Percentiles rank a stretch among this genome's conserved stretches.
Evolutionary conservation across 2,113 vertebrate species (phyloP).

Genomic region (Octodon degus): DNA sequence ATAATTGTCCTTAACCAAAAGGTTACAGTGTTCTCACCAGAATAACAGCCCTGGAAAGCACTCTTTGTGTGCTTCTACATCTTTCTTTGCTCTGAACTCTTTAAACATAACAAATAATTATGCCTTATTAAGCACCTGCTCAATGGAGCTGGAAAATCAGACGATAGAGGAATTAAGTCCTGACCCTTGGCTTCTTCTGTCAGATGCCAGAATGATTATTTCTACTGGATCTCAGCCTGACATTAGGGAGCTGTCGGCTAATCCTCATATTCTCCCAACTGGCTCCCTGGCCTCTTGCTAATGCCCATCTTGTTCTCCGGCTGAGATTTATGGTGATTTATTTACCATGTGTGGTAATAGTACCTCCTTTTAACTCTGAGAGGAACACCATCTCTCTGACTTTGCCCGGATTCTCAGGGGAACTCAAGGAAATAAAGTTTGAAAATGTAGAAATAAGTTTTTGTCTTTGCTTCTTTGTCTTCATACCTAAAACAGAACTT

Average conservation of each 20-base stretch:
- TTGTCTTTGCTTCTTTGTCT: background rate
- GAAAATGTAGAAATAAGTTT: slow-evolving; percentile 7
- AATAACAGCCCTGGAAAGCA: slow-evolving; percentile 50
- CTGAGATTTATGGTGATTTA: slow-evolving; percentile 79
- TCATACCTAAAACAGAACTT: slow-evolving; percentile 18
- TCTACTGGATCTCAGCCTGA: slow-evolving; percentile 83
- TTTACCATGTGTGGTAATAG: slow-evolving; percentile 70
- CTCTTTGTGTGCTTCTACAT: slow-evolving; percentile 61
- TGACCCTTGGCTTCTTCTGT: slow-evolving; percentile 84
- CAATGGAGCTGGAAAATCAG: slow-evolving; percentile 80
- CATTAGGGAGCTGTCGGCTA: slow-evolving; percentile 84
- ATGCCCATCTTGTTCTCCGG: slow-evolving; percentile 54
- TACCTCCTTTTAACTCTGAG: slow-evolving; percentile 73
- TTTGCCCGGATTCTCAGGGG: slow-evolving; percentile 36
- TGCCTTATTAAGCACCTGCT: slow-evolving; percentile 85
- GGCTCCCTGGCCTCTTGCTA: slow-evolving; percentile 74
- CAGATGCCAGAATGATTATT: slow-evolving; percentile 85
- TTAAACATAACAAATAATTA: slow-evolving; percentile 82
- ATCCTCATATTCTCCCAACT: slow-evolving; percentile 77
- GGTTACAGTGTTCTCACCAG: slow-evolving; percentile 80
- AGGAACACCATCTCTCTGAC: background rate
- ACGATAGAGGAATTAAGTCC: slow-evolving; percentile 70
- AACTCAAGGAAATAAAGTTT: background rate
- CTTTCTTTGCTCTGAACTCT: slow-evolving; percentile 68
- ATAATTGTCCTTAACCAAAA: slow-evolving; percentile 76